Conservation (phyloP, 2,888 invertebrate genomes). For the Phanerotoma sp. region DNA sequence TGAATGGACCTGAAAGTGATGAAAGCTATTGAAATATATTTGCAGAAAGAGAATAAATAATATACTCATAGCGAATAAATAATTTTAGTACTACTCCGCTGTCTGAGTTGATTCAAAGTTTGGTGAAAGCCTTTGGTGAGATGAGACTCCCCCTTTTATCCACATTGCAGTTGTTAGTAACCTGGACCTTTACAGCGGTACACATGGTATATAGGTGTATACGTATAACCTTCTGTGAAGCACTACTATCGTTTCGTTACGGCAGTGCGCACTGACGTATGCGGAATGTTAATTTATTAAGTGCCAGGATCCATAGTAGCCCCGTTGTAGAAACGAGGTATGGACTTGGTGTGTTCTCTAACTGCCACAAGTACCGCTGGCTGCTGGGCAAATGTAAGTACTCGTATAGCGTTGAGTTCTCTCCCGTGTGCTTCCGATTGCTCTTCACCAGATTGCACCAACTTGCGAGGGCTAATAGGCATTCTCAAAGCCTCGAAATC, state of each 20-base stretch:
- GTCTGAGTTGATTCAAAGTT: not conserved
- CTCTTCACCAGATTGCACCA: not conserved
- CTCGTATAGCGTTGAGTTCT: not conserved
- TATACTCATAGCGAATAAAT: too few relatives aligned
- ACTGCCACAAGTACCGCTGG: constrained; percentile 15
- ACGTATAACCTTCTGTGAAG: constrained; percentile 16
- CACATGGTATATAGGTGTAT: too few relatives aligned
- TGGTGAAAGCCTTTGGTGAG: not conserved
- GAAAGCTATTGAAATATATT: constrained; percentile 7
- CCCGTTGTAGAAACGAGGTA: constrained; percentile 16
- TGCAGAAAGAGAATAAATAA: too few relatives aligned
- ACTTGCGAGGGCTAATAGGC: constrained; percentile 19
- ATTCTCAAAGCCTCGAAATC: constrained; percentile 10
- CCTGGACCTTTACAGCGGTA: constrained; percentile 22
- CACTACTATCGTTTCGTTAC: constrained; percentile 25
- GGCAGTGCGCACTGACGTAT: constrained; percentile 26
- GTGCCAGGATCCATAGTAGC: constrained; percentile 23
- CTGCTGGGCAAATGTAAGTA: not conserved
- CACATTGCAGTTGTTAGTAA: constrained; percentile 24
- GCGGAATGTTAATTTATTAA: constrained; percentile 32
- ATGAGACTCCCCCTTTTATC: not conserved
- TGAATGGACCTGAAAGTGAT: too few relatives aligned
- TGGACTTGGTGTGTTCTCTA: constrained; percentile 11
- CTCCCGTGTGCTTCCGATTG: not conserved
- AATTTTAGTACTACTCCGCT: too few relatives aligned